phyloP scores from a whole-genome alignment of 1,140 invertebrate species.

The Dufourea novaeangliae region DNA sequence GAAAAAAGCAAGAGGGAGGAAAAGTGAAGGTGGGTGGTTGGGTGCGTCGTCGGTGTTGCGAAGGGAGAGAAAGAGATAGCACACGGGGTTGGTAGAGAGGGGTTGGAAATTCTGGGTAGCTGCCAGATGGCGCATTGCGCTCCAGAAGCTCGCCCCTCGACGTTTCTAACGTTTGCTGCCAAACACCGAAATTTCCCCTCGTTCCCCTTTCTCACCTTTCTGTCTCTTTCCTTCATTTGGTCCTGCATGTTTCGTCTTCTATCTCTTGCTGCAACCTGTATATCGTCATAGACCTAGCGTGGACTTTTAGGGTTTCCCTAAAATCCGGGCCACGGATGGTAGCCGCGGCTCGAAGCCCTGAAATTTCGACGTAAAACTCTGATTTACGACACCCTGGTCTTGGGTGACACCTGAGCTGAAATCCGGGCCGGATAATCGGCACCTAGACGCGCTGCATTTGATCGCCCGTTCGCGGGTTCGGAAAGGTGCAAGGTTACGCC shows the following conservation, averaged over 20 bases:
- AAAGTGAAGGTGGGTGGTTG: conserved; percentile 16
- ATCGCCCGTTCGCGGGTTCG: neutral
- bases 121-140: conserved; percentile 66
- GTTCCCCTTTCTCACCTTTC: too few species aligned
- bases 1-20: conserved; percentile 23
- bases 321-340: conserved; percentile 38
- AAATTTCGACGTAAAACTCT: conserved; percentile 27
- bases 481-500: conserved; percentile 3
- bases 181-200: conserved; percentile 47
- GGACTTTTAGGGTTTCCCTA: conserved; percentile 26
- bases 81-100: neutral
- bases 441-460: neutral
- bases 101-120: conserved; percentile 59
- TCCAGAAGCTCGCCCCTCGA: conserved; percentile 47
- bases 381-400: conserved; percentile 38
- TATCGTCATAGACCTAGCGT: neutral
- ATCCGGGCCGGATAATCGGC: conserved; percentile 7
- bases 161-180: conserved; percentile 58
- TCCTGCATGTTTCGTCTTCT: neutral
- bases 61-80: conserved; percentile 34
- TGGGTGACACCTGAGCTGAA: conserved; percentile 17
- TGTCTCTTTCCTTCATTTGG: neutral
- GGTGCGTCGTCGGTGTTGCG: conserved; percentile 26
- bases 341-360: conserved; percentile 31
- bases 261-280: conserved; percentile 7